Evolutionary conservation across 2,888 invertebrate genomes (phyloP), one percentile per base, ranked within the genome.

Genomic region (Himalopsyche anomala): DNA sequence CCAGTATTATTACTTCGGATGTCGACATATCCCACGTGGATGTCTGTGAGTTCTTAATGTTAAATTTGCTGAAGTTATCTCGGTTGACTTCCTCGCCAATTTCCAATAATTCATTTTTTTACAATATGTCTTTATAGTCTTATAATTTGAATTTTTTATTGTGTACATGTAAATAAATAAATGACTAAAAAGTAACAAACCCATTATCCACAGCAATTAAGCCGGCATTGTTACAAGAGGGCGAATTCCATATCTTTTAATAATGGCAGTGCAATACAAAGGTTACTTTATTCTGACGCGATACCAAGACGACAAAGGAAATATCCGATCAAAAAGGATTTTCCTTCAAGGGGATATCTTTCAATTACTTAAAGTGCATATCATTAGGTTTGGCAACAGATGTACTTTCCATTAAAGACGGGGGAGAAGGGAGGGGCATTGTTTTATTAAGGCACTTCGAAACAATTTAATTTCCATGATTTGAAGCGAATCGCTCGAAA

Each of bases 271-370:
- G 40, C 38, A 55, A 55, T 82, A 69, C 83, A 85, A 82, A 85
- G 82, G 82, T 85, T 82, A 85, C 85, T 82, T 82, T 54, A 81
- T 84, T 84, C 54, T 84, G 36, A 55, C 82, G 54, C 45, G 19
- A 36, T 11, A 81, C 9, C 36, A n/a, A 81, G 54, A 81, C 55
- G 54, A 81, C 81, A 81, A 81, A 81, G 81, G 55, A 81, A 81
- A 81, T 54, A 55, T 51, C 28, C 81, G 81, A 81, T 81, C 51
- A 81, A 54, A 81, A 81, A 54, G 81, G 81, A 81, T 81, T 81
- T 81, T 36, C 54, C 55, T 19, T 36, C 54, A 12, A 19, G 54
- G 54, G 81, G 54, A 81, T 54, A 81, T 81, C 81, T 51, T 55
- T 81, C 81, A 81, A 81, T 81, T 81, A 81, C 81, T 81, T 55